Evolutionary conservation across 2,113 vertebrate genomes (phyloP).

Genomic region (Sebastes fasciatus): DNA sequence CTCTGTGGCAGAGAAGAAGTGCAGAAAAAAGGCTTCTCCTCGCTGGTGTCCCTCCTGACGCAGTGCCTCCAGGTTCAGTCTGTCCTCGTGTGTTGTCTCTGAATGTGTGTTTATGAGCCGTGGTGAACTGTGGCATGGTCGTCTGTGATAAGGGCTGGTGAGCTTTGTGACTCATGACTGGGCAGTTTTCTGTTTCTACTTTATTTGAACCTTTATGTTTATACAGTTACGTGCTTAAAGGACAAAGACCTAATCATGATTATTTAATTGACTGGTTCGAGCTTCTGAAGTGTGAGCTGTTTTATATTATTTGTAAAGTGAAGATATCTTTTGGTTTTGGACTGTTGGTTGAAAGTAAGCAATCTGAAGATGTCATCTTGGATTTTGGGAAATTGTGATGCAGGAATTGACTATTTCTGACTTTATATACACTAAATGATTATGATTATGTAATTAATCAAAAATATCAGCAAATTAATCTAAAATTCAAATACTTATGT

Average conservation of each 20-base stretch:
- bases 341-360: neutral
- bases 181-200: conserved; percentile 38
- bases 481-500: neutral
- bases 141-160: conserved; percentile 31
- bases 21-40: conserved; percentile 47
- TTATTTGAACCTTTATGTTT: neutral
- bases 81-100: conserved; percentile 14
- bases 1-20: conserved; percentile 27
- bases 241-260: neutral
- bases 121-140: neutral
- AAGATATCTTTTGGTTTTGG: neutral
- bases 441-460: neutral
- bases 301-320: neutral
- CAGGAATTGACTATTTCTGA: neutral
- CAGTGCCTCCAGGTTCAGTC: conserved; percentile 56
- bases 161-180: conserved; percentile 45
- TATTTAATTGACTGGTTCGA: fast-evolving
- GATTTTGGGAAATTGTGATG: neutral
- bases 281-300: neutral
- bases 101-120: conserved; percentile 21
- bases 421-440: neutral
- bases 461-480: neutral
- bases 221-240: neutral
- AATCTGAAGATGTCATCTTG: neutral
- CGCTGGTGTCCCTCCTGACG: conserved; percentile 44